Conservation (phyloP, 1,140 invertebrate genomes). For the Ladona fulva region DNA sequence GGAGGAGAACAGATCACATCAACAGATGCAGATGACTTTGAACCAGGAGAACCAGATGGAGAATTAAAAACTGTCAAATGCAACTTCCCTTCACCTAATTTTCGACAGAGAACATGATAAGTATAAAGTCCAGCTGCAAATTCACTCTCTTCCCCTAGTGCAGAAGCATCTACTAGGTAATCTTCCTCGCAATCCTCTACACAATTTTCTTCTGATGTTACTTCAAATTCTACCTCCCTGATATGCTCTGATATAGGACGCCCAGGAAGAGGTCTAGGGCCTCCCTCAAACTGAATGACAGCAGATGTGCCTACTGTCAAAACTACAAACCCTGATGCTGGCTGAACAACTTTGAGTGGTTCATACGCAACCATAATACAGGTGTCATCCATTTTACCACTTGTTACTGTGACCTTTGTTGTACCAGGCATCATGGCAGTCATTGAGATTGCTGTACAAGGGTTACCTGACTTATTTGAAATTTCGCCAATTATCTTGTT, state of each 20-base stretch:
- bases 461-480: not conserved
- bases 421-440: not conserved
- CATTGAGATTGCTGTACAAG: not conserved
- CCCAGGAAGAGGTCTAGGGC: not conserved
- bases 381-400: not conserved
- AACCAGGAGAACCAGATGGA: not conserved
- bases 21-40: not conserved
- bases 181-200: not conserved
- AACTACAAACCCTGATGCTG: not conserved
- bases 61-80: not conserved
- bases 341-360: not conserved
- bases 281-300: not conserved
- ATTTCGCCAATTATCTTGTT: not conserved
- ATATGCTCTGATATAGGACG: not conserved
- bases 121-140: not conserved
- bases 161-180: not conserved
- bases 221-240: not conserved
- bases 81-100: not conserved
- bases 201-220: not conserved
- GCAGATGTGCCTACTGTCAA: not conserved
- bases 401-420: not conserved
- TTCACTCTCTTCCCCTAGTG: not conserved
- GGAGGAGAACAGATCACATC: not conserved
- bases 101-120: not conserved
- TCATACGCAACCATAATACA: not conserved